A percentile compares a stretch with the other conserved stretches of the same genome.
Conservation (phyloP, 30 jellyfish, hydroid and myxozoan genomes). For the Aurelia sp. region DNA sequence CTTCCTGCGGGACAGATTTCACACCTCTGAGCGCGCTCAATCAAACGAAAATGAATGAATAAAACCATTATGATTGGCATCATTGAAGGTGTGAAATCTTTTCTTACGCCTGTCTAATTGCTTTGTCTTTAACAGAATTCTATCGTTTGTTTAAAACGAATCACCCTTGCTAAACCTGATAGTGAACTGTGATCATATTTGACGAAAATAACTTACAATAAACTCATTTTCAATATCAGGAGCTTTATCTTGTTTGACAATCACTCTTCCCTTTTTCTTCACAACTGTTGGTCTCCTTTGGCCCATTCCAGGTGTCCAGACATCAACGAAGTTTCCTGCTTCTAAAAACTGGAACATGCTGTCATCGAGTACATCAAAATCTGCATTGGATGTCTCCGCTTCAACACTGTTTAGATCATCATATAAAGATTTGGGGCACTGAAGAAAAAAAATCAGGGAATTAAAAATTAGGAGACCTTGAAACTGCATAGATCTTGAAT, state of each 20-base stretch:
- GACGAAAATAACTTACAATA: constrained; percentile 2
- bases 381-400: constrained; percentile 23
- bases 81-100: too few species aligned
- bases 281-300: constrained; percentile 20
- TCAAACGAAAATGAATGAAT: too few species aligned
- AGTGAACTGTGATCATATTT: too few species aligned
- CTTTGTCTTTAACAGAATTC: too few species aligned
- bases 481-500: too few species aligned
- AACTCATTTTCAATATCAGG: constrained; percentile 55
- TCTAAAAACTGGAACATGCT: constrained; percentile 31
- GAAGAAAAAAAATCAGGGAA: background rate
- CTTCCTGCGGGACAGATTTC: too few species aligned
- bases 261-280: constrained; percentile 13
- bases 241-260: constrained; percentile 3
- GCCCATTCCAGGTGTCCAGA: constrained; percentile 22
- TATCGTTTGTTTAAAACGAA: too few species aligned
- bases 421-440: constrained; percentile 6
- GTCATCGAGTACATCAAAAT: background rate
- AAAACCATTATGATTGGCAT: too few species aligned
- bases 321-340: constrained; percentile 17
- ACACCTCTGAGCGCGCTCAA: too few species aligned
- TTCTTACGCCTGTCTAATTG: too few species aligned
- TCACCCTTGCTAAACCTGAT: too few species aligned
- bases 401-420: constrained; percentile 28
- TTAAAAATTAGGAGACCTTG: background rate